These are phyloP conservation scores for Boloria selene DNA, from an alignment of 2,888 invertebrate species.

Conservation along the genomic window DNA sequence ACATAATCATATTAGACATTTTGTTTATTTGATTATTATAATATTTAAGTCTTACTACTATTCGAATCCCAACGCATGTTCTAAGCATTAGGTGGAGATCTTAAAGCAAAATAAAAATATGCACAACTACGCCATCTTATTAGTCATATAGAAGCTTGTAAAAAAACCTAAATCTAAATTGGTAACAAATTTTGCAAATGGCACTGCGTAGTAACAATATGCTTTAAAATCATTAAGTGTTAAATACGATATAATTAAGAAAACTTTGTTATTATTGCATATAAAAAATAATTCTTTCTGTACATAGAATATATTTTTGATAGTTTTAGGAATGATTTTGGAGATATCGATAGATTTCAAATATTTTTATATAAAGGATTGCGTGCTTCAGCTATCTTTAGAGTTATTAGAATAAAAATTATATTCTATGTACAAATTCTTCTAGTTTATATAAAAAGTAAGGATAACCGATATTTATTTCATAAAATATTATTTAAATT, in stretches of 20 bases:
- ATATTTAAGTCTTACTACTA: background rate
- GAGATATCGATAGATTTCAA: no score
- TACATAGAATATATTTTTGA: background rate
- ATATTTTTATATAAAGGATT: no score
- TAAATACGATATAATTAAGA: background rate
- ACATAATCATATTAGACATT: slow-evolving; percentile 17
- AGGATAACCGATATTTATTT: no score
- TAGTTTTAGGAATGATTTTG: no score
- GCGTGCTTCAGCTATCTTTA: no score
- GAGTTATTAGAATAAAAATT: no score
- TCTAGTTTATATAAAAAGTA: no score
- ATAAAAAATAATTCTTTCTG: background rate
- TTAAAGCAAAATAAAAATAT: background rate
- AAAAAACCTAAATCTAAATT: slow-evolving; percentile 27
- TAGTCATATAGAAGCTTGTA: slow-evolving; percentile 26
- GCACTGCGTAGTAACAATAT: slow-evolving; percentile 40
- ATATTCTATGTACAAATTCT: no score
- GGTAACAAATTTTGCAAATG: slow-evolving; percentile 44
- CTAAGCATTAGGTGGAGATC: slow-evolving; percentile 2
- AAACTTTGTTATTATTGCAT: background rate
- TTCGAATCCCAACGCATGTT: background rate
- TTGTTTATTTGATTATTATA: slow-evolving; percentile 20
- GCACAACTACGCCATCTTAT: slow-evolving; percentile 10
- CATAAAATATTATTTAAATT: no score
- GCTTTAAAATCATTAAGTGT: slow-evolving; percentile 7